phyloP scores from a whole-genome alignment of 2,797 vertebrate genomes.

The Rachycentron canadum region DNA sequence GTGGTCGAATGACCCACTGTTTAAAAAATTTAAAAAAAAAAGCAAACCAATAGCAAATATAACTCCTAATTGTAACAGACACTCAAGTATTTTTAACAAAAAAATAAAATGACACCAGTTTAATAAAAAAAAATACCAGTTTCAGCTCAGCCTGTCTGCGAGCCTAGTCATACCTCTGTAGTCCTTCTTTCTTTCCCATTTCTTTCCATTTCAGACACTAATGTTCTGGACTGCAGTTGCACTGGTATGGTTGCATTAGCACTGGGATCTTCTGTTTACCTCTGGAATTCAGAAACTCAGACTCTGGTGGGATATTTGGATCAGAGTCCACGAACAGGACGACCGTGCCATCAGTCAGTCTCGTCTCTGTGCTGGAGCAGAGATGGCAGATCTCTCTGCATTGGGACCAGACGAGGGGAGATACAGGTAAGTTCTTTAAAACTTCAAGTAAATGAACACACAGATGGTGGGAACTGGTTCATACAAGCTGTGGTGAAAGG shows the following conservation, averaged over 20 bases:
- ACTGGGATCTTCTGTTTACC: slow-evolving; percentile 79
- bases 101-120: no score
- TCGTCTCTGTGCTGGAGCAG: slow-evolving; percentile 86
- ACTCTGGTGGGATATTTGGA: slow-evolving; percentile 67
- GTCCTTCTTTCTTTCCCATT: slow-evolving; percentile 10
- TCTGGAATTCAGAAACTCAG: slow-evolving; percentile 82
- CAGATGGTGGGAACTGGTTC: slow-evolving; percentile 4
- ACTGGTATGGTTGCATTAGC: slow-evolving; percentile 83
- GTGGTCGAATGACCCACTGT: no score
- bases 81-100: no score
- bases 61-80: no score
- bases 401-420: slow-evolving; percentile 86
- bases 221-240: slow-evolving; percentile 85
- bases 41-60: no score
- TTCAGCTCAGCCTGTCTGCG: no score
- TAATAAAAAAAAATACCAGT: no score
- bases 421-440: slow-evolving; percentile 76
- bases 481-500: background rate
- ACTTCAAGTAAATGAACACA: background rate
- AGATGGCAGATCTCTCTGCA: slow-evolving; percentile 79
- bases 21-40: no score
- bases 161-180: background rate
- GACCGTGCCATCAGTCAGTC: slow-evolving; percentile 48
- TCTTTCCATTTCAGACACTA: slow-evolving; percentile 81
- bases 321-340: slow-evolving; percentile 44